Percentiles rank a stretch among this genome's conserved stretches.
Conservation (phyloP, 1,140 invertebrate genomes). For the Lasaia peninsularis region DNA sequence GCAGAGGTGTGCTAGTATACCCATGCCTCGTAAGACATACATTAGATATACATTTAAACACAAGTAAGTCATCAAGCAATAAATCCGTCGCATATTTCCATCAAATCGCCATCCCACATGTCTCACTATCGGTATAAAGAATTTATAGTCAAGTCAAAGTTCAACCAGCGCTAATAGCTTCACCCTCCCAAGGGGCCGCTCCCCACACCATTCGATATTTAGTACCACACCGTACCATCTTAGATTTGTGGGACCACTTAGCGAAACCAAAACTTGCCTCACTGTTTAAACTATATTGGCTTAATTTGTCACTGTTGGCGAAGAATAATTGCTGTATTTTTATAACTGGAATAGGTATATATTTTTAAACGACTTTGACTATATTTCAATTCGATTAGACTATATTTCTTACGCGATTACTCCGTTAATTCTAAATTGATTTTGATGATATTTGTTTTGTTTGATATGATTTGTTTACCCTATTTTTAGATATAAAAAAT, state of each 20-base stretch:
- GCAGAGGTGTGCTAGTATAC: too few relatives aligned
- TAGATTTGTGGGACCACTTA: slow-evolving; percentile 64
- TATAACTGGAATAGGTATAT: not conserved
- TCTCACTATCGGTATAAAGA: slow-evolving; percentile 35
- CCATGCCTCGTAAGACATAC: too few relatives aligned
- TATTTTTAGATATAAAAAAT: too few relatives aligned
- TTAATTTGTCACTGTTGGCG: slow-evolving; percentile 40
- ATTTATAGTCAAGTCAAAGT: slow-evolving; percentile 58
- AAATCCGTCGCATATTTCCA: not conserved
- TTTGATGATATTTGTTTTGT: too few relatives aligned
- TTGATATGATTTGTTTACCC: too few relatives aligned
- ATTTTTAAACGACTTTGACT: not conserved
- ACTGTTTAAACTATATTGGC: slow-evolving; percentile 45
- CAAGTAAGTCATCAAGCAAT: not conserved
- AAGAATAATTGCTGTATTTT: slow-evolving; percentile 16
- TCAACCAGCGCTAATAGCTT: slow-evolving; percentile 64
- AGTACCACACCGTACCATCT: slow-evolving; percentile 72
- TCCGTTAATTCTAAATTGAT: too few relatives aligned
- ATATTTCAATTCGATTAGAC: too few relatives aligned
- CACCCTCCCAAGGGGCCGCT: slow-evolving; percentile 47
- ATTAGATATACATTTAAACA: not conserved
- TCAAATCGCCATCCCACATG: slow-evolving; percentile 28
- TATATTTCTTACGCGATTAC: too few relatives aligned
- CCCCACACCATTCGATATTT: slow-evolving; percentile 63
- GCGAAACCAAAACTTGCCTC: slow-evolving; percentile 31